Evolutionary conservation across 2,888 invertebrate genomes (phyloP).

Genomic region (Parnassius orleans): DNA sequence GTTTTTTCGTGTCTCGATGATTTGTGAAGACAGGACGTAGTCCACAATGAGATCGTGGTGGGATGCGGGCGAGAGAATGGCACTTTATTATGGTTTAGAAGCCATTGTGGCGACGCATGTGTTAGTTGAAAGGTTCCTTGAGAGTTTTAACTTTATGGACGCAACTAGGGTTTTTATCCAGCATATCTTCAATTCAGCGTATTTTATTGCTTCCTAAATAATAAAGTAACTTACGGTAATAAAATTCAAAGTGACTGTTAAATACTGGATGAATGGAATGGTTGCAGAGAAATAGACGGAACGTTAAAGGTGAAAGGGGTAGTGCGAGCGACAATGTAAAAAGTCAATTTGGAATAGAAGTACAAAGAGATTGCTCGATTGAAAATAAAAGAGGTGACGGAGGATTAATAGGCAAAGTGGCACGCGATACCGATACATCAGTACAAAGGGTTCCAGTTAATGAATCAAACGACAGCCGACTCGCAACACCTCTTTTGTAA

Average conservation of each 20-base stretch:
- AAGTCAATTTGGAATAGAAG: slow-evolving; percentile 6
- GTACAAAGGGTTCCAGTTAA: slow-evolving; percentile 73
- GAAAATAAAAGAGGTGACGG: slow-evolving; percentile 47
- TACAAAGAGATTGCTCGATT: slow-evolving; percentile 37
- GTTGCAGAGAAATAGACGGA: background rate
- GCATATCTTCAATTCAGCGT: background rate
- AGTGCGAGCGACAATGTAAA: slow-evolving; percentile 6
- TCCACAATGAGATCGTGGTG: slow-evolving; percentile 64
- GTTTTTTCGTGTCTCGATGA: slow-evolving; percentile 61
- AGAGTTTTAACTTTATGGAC: slow-evolving; percentile 10
- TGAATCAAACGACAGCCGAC: slow-evolving; percentile 76
- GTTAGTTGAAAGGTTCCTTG: slow-evolving; percentile 32
- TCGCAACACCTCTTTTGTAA: slow-evolving; percentile 75
- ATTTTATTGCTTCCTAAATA: slow-evolving; percentile 3
- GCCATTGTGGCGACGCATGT: slow-evolving; percentile 56
- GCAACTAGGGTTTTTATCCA: slow-evolving; percentile 9
- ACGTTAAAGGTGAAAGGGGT: background rate
- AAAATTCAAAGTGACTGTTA: slow-evolving; percentile 5
- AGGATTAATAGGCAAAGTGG: slow-evolving; percentile 59
- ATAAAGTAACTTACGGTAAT: slow-evolving; percentile 2
- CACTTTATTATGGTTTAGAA: slow-evolving; percentile 55
- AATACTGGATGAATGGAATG: slow-evolving; percentile 1
- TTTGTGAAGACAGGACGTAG: slow-evolving; percentile 74
- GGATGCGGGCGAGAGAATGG: slow-evolving; percentile 76
- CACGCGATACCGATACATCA: slow-evolving; percentile 63